These are phyloP conservation scores for Synanthedon vespiformis DNA, from an alignment of 2,888 invertebrate genomes.

Conservation along the genomic window DNA sequence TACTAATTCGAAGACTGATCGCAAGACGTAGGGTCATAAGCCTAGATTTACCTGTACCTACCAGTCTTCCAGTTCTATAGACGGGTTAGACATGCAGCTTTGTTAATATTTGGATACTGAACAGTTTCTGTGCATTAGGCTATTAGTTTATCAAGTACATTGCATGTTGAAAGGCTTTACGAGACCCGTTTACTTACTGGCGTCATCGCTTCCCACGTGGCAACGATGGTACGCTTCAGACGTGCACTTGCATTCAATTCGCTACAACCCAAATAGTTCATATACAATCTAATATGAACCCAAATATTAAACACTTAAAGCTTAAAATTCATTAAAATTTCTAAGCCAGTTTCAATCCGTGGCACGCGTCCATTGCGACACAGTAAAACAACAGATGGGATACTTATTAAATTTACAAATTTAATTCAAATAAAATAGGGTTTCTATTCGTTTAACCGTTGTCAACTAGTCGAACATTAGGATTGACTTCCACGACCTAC, in stretches of 20 bases:
- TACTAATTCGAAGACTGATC: no score
- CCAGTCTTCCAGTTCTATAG: no score
- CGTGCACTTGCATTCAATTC: conserved; percentile 19
- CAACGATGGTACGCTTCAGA: conserved; percentile 10
- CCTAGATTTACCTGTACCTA: background rate
- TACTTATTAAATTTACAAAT: conserved; percentile 9
- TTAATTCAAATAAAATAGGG: conserved; percentile 13
- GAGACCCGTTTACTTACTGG: conserved; percentile 17
- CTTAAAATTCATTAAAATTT: background rate
- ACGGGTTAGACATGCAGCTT: no score
- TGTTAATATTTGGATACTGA: no score
- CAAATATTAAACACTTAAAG: background rate
- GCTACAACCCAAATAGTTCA: conserved; percentile 3
- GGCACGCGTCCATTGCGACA: conserved; percentile 62
- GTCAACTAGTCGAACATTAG: conserved; percentile 24
- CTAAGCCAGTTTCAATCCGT: background rate
- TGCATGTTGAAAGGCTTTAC: conserved; percentile 1
- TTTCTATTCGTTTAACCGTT: conserved; percentile 11
- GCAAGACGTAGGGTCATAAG: background rate
- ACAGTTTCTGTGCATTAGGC: no score
- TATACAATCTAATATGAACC: background rate
- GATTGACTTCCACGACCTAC: conserved; percentile 47
- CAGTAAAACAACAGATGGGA: conserved; percentile 14
- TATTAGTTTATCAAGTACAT: no score
- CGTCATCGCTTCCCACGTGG: conserved; percentile 47